Conservation (phyloP, 1,140 invertebrate genomes). For the Trichomalopsis sarcophagae region DNA sequence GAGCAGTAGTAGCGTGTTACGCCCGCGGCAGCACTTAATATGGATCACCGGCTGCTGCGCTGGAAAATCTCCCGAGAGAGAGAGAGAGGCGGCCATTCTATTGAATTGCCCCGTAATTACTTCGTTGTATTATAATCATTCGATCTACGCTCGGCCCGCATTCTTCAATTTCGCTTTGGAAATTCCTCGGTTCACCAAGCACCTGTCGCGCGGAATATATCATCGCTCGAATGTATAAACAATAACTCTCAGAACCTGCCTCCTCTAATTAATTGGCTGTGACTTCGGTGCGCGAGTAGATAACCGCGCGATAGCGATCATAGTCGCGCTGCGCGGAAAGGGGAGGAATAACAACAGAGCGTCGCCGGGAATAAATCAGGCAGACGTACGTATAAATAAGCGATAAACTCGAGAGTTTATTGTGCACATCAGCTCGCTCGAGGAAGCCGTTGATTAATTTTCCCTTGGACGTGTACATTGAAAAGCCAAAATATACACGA, state of each 20-base stretch:
- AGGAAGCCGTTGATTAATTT: slow-evolving; percentile 17
- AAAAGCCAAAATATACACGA: too few relatives aligned
- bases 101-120: slow-evolving; percentile 45
- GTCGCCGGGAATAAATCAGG: background rate
- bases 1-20: background rate
- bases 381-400: slow-evolving; percentile 23
- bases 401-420: slow-evolving; percentile 23
- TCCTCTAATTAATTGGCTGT: background rate
- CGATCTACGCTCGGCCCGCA: slow-evolving; percentile 2
- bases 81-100: background rate
- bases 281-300: background rate
- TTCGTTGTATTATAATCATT: slow-evolving; percentile 46
- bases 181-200: background rate
- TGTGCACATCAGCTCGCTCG: background rate
- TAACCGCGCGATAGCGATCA: slow-evolving; percentile 3
- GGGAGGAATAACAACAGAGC: background rate
- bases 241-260: background rate
- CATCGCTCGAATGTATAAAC: background rate
- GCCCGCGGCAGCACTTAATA: slow-evolving; percentile 31
- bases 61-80: background rate
- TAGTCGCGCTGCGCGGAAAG: background rate
- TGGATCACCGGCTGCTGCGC: slow-evolving; percentile 4
- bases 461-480: background rate
- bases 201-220: background rate
- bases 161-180: slow-evolving; percentile 8